A percentile compares a stretch with the other conserved stretches of the same genome.
phyloP scores from a whole-genome alignment of 2,888 invertebrate genomes.

The Drosophila aldrichi region DNA sequence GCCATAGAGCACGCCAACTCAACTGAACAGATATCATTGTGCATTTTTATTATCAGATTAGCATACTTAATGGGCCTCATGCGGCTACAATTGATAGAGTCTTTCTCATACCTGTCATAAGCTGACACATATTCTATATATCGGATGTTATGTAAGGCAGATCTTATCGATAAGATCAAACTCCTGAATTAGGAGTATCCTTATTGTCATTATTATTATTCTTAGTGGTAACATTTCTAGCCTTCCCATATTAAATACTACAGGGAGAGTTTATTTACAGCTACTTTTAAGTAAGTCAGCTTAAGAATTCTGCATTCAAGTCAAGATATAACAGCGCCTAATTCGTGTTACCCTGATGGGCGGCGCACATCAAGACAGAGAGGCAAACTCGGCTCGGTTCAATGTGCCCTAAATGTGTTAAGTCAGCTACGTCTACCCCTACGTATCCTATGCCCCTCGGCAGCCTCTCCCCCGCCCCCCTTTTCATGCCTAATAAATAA shows the following conservation, averaged over 20 bases:
- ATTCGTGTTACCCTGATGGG: neutral
- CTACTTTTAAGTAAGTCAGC: neutral
- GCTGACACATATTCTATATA: neutral
- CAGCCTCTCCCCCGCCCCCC: neutral
- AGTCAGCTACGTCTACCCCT: neutral
- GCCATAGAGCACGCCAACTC: neutral
- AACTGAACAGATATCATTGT: constrained; percentile 4
- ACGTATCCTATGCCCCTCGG: neutral
- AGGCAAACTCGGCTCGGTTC: constrained; percentile 5
- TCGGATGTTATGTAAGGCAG: neutral
- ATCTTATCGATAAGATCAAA: neutral
- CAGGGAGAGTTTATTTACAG: neutral
- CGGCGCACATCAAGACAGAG: neutral
- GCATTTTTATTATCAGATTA: constrained; percentile 8
- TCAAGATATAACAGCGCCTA: neutral
- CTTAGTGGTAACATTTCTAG: too few species aligned
- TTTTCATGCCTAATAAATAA: constrained; percentile 27
- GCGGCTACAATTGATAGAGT: neutral
- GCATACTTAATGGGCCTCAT: constrained; percentile 1
- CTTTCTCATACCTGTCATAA: neutral
- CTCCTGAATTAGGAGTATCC: neutral
- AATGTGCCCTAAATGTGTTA: constrained; percentile 25
- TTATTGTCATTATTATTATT: too few species aligned
- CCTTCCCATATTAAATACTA: neutral
- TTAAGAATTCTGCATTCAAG: neutral